Conservation (phyloP, 2,888 invertebrate genomes). For the Lamellibrachia columna region DNA sequence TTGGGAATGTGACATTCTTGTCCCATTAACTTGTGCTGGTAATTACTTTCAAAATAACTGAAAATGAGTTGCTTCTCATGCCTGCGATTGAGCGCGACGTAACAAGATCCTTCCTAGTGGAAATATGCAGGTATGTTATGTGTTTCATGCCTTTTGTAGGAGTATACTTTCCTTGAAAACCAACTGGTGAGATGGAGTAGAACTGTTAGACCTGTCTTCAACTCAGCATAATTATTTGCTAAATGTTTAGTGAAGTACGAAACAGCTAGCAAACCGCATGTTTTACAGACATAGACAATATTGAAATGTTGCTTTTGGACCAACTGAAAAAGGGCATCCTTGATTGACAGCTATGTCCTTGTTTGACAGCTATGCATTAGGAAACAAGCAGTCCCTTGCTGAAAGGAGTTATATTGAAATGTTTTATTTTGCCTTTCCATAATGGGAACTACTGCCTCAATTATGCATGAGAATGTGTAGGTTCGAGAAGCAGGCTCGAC, state of each 20-base stretch:
- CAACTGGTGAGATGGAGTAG: neutral
- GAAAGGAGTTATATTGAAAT: no score
- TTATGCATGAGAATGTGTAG: no score
- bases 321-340: neutral
- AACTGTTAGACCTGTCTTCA: neutral
- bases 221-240: neutral
- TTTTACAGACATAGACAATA: neutral
- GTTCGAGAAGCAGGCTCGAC: no score
- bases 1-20: neutral
- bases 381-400: no score
- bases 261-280: neutral
- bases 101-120: slow-evolving; percentile 2
- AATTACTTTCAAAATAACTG: neutral
- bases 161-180: neutral
- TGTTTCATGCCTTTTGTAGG: neutral
- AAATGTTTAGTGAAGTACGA: neutral
- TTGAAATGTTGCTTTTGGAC: neutral
- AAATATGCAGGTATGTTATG: neutral
- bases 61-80: neutral
- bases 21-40: neutral
- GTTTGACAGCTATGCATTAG: no score
- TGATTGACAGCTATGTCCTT: no score
- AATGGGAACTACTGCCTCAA: no score
- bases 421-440: no score
- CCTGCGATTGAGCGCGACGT: neutral